Conservation (phyloP, 2,797 vertebrate genomes). For the Hipposideros larvatus region DNA sequence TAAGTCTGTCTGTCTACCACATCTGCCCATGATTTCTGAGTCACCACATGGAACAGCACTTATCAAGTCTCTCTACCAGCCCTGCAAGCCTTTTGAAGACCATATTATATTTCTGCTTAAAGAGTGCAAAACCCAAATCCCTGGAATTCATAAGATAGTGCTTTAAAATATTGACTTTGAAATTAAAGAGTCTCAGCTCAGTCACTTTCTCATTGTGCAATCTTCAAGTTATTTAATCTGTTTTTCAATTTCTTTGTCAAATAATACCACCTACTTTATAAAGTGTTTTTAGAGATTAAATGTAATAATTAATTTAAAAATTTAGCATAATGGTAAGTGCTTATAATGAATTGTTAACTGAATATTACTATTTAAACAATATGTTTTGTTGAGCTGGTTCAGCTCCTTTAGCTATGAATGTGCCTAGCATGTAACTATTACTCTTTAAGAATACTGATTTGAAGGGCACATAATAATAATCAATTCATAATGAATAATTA, state of each 20-base stretch:
- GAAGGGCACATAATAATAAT: not conserved
- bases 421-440: not conserved
- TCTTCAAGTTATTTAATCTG: not conserved
- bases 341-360: not conserved
- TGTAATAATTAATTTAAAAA: not conserved
- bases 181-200: not conserved
- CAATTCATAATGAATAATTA: not conserved
- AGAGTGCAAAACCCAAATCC: not conserved
- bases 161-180: not conserved
- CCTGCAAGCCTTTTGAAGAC: not conserved
- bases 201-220: not conserved
- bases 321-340: not conserved
- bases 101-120: not conserved
- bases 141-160: not conserved
- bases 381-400: not conserved
- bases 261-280: not conserved
- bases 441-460: not conserved
- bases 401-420: not conserved
- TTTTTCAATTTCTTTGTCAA: not conserved
- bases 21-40: not conserved
- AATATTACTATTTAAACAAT: not conserved
- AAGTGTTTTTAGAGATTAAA: not conserved
- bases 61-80: not conserved
- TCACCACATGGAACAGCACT: not conserved
- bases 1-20: not conserved